Percentiles rank a stretch among this genome's conserved stretches.
Evolutionary conservation across 2,888 invertebrate genomes (phyloP).

Genomic region (Leucoma salicis): DNA sequence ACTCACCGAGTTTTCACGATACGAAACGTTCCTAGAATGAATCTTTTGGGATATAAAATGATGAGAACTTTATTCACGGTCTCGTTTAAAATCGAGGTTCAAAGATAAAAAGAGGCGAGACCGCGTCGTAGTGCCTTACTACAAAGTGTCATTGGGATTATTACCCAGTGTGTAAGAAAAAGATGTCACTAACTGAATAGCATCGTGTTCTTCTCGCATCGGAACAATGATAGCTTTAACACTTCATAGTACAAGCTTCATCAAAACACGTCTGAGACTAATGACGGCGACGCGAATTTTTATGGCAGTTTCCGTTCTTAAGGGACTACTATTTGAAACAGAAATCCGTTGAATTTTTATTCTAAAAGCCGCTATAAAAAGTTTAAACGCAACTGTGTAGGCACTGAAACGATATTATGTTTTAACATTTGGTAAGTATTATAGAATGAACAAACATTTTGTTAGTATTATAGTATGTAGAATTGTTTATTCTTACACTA

Average conservation of each 20-base stretch:
- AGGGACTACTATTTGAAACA: constrained; percentile 65
- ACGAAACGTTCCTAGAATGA: constrained; percentile 29
- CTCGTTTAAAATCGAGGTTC: constrained; percentile 56
- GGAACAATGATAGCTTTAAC: constrained; percentile 42
- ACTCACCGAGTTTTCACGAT: constrained; percentile 8
- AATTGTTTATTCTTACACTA: neutral
- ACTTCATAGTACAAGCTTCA: constrained; percentile 53
- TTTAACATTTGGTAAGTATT: constrained; percentile 37
- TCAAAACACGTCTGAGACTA: constrained; percentile 78
- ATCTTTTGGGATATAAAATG: constrained; percentile 46
- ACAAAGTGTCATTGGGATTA: constrained; percentile 45
- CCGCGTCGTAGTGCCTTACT: constrained; percentile 37
- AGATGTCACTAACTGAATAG: constrained; percentile 30
- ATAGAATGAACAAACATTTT: constrained; percentile 28
- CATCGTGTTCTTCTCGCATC: constrained; percentile 32
- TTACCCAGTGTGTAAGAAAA: constrained; percentile 37
- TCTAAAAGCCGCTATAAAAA: constrained; percentile 59
- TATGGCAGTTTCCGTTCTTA: constrained; percentile 66
- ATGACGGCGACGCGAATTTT: constrained; percentile 73
- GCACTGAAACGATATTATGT: constrained; percentile 44
- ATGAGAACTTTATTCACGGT: constrained; percentile 47
- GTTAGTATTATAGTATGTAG: constrained; percentile 14
- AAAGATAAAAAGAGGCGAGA: constrained; percentile 55
- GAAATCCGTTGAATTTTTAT: constrained; percentile 64
- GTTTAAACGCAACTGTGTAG: constrained; percentile 52